These are phyloP conservation scores for Aethes cnicana DNA, from an alignment of 2,888 invertebrate genomes.

Conservation along the genomic window DNA sequence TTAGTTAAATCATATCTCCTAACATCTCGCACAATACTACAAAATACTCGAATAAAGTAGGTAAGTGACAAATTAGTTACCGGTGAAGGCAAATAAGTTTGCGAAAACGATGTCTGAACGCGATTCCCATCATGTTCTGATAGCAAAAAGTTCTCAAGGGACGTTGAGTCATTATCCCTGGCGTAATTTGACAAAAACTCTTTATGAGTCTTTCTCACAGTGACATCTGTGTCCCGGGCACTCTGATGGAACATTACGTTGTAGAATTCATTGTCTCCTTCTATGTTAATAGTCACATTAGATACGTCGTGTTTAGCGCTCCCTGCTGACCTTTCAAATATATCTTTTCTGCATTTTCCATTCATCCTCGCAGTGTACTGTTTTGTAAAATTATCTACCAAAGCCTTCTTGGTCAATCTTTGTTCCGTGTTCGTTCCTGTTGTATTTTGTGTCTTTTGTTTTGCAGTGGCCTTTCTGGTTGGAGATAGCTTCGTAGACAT, in stretches of 20 bases:
- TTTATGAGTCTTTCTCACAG: constrained; percentile 45
- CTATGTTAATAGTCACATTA: constrained; percentile 58
- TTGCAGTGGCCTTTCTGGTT: constrained; percentile 22
- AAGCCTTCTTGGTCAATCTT: constrained; percentile 50
- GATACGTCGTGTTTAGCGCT: constrained; percentile 44
- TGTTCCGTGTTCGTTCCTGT: constrained; percentile 47
- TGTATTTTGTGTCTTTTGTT: constrained; percentile 30
- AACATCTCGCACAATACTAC: too few relatives aligned
- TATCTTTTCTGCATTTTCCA: constrained; percentile 34
- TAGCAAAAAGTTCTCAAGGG: constrained; percentile 41
- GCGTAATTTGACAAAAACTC: constrained; percentile 19
- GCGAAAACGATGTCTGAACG: constrained; percentile 35
- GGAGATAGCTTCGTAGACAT: constrained; percentile 13
- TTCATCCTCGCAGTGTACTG: constrained; percentile 42
- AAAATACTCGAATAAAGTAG: too few relatives aligned
- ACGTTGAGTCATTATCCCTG: constrained; percentile 31
- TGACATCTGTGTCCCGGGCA: constrained; percentile 48
- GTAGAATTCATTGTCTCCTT: constrained; percentile 57
- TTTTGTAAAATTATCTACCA: constrained; percentile 55
- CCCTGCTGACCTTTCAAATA: constrained; percentile 31
- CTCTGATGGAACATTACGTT: constrained; percentile 54
- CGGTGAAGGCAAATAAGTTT: constrained; percentile 30
- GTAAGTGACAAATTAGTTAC: constrained; percentile 30
- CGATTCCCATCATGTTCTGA: constrained; percentile 33
- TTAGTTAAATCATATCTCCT: too few relatives aligned